Base-by-base conservation (phyloP, 1,140 invertebrate genomes). In the Drosophila pseudoananassae region DNA sequence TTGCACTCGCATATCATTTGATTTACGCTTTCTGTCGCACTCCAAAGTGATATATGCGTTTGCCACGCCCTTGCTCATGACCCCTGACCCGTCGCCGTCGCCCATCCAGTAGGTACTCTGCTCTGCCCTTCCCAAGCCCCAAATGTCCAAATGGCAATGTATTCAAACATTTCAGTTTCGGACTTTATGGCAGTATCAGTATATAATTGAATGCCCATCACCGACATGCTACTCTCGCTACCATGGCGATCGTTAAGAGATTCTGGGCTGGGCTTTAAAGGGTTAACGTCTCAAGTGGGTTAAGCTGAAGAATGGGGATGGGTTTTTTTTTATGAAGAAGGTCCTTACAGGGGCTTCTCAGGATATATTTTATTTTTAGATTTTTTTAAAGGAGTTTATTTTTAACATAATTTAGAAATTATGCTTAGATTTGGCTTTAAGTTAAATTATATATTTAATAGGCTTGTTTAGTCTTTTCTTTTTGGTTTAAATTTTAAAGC, bases 1-100 rank as follows among this genome's bases (percentile, higher is more conserved):
- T 85, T 85, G 82, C 82, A 85, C 74, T 87, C 82, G 82, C 82
- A 85, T 85, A 85, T 85, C 82, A 87, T 85, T 85, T 85, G 82
- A 85, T 85, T 85, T 85, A 85, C 82, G 82, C 57, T 87, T 85
- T 87, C 69, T 85, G 82, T 85, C 82, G 82, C 82, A 81, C 69
- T 85, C 68, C 70, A 70, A 70, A 70, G 77, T 84, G 82, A 85
- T 85, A 85, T 85, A 85, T 85, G 82, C 74, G 65, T 51, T 52
- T 81, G 68, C 76, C 81, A 83, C 58, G 70, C 76, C 65, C 71
- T 51, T 36, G 33, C 3, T 36, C 14, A 7, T 46, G 33, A 51
- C 50, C 23, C 14, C 15, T 29, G 2, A 8, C 61, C 12, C 23
- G 12, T 9, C 36, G 5, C 3, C 3, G 20, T 20, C n/a, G n/a